A percentile compares a stretch with the other conserved stretches of the same genome.
Conservation (phyloP, 2,888 invertebrate genomes). For the Sceliomorpha sp. region DNA sequence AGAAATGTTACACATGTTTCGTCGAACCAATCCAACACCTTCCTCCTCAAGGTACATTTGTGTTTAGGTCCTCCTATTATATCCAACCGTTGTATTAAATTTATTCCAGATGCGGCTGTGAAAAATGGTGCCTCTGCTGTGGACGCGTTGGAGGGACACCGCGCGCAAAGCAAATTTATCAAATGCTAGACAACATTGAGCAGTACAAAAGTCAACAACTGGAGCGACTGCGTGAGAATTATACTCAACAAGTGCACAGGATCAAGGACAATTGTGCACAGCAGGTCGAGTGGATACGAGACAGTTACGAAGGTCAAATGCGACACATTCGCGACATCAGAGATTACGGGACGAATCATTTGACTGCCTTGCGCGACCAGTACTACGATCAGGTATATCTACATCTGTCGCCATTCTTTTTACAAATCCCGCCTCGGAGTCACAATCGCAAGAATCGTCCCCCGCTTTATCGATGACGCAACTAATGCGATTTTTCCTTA, state of each 20-base stretch:
- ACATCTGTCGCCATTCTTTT: no score
- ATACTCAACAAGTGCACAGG: conserved; percentile 93
- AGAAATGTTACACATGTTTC: neutral
- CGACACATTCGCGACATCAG: conserved; percentile 92
- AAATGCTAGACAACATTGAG: conserved; percentile 94
- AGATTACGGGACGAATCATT: conserved; percentile 94
- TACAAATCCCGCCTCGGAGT: no score
- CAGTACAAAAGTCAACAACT: conserved; percentile 93
- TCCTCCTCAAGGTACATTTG: no score
- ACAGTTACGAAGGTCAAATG: conserved; percentile 93
- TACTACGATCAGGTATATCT: conserved; percentile 94
- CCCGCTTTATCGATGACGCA: no score
- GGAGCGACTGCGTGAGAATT: conserved; percentile 94
- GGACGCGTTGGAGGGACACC: conserved; percentile 86
- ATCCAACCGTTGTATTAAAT: conserved; percentile 7
- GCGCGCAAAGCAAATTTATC: conserved; percentile 90
- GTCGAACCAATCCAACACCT: neutral
- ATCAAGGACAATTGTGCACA: conserved; percentile 96
- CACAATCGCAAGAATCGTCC: no score
- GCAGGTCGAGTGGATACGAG: conserved; percentile 96
- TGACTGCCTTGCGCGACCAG: conserved; percentile 92
- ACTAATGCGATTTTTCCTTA: neutral
- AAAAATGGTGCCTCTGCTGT: conserved; percentile 89
- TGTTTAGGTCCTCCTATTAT: neutral
- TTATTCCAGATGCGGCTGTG: conserved; percentile 86